A percentile compares a stretch with the other conserved stretches of the same genome.
phyloP scores from a whole-genome alignment of 2,797 vertebrate genomes.

The Micrastur ruficollis region DNA sequence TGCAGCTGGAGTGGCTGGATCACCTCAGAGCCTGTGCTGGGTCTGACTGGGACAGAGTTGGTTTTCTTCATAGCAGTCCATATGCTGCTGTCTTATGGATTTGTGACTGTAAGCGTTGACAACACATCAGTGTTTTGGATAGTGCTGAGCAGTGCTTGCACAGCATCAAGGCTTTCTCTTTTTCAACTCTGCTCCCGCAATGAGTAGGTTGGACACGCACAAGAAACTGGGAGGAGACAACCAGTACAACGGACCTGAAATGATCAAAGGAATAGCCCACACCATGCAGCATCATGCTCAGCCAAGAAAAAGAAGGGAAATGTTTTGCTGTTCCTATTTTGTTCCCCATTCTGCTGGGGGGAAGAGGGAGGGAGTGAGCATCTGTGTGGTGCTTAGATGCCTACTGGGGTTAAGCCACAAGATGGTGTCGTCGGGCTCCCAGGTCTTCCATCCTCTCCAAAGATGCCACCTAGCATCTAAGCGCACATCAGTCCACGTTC shows the following conservation, averaged over 20 bases:
- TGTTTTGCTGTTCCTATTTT: background rate
- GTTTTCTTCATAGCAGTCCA: background rate
- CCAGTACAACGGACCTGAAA: background rate
- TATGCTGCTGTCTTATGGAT: background rate
- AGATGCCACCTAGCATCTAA: background rate
- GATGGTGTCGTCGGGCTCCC: background rate
- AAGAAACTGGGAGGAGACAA: background rate
- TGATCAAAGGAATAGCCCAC: background rate
- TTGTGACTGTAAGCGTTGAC: background rate
- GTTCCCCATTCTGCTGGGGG: background rate
- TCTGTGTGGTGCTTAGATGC: background rate
- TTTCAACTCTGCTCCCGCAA: background rate
- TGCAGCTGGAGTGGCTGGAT: background rate
- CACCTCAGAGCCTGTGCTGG: background rate
- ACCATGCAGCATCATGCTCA: accelerated
- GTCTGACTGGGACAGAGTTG: too few species aligned
- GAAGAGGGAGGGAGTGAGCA: accelerated
- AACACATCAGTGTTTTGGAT: background rate
- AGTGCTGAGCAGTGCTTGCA: background rate
- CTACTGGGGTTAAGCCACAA: background rate
- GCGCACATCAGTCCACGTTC: background rate
- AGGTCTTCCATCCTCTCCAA: background rate
- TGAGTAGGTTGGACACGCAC: background rate
- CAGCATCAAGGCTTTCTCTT: background rate
- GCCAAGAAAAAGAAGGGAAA: background rate